Evolutionary conservation across 2,888 invertebrate genomes (phyloP), one percentile per base, ranked within the genome.

Genomic region (Actias luna): DNA sequence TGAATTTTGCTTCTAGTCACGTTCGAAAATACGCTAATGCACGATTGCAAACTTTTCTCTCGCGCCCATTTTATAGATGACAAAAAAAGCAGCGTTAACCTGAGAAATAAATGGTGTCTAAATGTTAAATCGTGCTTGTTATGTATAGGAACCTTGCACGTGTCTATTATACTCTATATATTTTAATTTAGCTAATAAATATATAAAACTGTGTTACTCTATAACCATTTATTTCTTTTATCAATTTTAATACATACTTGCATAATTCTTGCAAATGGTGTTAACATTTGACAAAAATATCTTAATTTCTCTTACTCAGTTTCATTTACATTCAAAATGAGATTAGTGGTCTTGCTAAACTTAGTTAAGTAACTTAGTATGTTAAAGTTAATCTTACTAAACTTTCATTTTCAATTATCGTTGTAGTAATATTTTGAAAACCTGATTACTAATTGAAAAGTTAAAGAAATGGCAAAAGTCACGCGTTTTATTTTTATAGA

Each of bases 91-190:
- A 73, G 72, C 65, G 69, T 67, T 70, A 68, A 79, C 80, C 73
- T 78, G 78, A 73, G 76, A 82, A 85, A 83, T 82, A 86, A 85
- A 84, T 83, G 78, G 80, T 78, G 77, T 79, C 31, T 72, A 78
- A 78, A 80, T 73, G 79, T 78, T 78, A 79, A 76, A 72, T 72
- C 76, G 75, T 68, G 73, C 77, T 79, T 77, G 84, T 81, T 85
- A 82, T 84, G 77, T 83, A 80, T 82, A 79, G 76, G 71, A 87
- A 85, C 46, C 22, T 46, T 10, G 22, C 2, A 46, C 12, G 22
- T 46, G 22, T 22, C 4, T 46, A 46, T 22, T 46, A 10, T 1
- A 12, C 10, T 33, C 12, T 18, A 42, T n/a, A n/a, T 16, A n/a
- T 42, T 18, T 5, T 42, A 16, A n/a, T 42, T 42, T 18, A 7